phyloP scores from a whole-genome alignment of 2,888 invertebrate genomes.

The Sussaba pulchella region DNA sequence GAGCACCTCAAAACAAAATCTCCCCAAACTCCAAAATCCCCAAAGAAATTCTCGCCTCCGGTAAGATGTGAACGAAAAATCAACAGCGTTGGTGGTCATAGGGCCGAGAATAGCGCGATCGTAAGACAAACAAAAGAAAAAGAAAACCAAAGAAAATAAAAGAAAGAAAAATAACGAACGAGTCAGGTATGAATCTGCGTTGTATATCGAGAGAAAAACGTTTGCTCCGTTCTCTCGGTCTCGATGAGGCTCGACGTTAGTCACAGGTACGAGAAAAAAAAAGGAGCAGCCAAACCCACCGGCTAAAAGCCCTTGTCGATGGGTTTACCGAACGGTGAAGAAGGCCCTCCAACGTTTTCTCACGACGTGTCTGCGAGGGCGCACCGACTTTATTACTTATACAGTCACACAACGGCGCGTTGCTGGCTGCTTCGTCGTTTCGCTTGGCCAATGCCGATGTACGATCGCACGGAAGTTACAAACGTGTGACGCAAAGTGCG shows the following conservation, averaged over 20 bases:
- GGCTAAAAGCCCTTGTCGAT: slow-evolving; percentile 64
- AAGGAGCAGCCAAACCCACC: slow-evolving; percentile 70
- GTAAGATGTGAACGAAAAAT: slow-evolving; percentile 10
- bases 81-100: slow-evolving; percentile 14
- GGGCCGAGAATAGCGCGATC: too few species aligned
- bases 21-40: neutral
- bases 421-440: slow-evolving; percentile 33
- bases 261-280: slow-evolving; percentile 58
- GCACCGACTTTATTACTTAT: neutral
- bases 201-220: slow-evolving; percentile 11
- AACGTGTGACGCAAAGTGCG: slow-evolving; percentile 31
- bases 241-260: slow-evolving; percentile 38
- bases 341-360: slow-evolving; percentile 18
- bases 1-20: neutral
- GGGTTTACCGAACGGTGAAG: slow-evolving; percentile 62
- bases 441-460: slow-evolving; percentile 35
- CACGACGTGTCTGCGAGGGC: neutral
- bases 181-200: slow-evolving; percentile 6
- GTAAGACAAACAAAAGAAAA: too few species aligned
- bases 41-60: slow-evolving; percentile 14
- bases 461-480: slow-evolving; percentile 5
- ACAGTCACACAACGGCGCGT: neutral
- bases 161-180: neutral
- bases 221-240: slow-evolving; percentile 47
- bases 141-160: neutral